Base-by-base conservation (phyloP, 2,113 vertebrate genomes). In the Pterocles burchelli region DNA sequence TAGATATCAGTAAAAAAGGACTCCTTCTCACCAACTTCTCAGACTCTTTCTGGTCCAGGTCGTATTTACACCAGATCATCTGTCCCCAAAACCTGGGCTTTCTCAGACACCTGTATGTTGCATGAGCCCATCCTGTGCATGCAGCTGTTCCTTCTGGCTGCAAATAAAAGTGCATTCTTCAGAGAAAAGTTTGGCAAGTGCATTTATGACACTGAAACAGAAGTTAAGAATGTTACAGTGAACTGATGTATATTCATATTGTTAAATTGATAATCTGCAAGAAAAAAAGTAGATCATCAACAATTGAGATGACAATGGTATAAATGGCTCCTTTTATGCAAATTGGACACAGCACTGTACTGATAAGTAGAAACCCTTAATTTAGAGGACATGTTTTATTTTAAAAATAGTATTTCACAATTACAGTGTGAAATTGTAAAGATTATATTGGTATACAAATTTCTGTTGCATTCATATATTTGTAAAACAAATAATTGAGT, bases 371-470 rank as follows among this genome's bases (percentile, higher is more conserved):
- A 67, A 96, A 75, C 4, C 5, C 36, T 85, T 80, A 89, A 59
- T 82, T 88, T 88, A 29, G 16, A 91, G 48, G 73, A 46, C 2
- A 7, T 68, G 13, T 59, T 95, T 95, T 70, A 34, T 73, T 94
- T 62, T 46, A 24, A 13, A 88, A 86, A 79, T 21, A 79, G 16
- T 51, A 78, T 73, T 87, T 18, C 31, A 55, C 76, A 41, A 65
- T 51, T 89, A 43, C 34, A 94, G 58, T 73, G 10, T 6, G 93
- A 94, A 96, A 76, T 82, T 86, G 71, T 80, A 85, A 80, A 81
- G 9, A 22, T 90, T 58, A 85, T 88, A 89, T 76, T 92, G 46
- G 18, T 6, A 95, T 73, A 88, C 70, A n/a, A 70, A 48, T 89
- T 75, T 80, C 65, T 70, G 11, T 41, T 79, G 41, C 57, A 61